phyloP scores from a whole-genome alignment of 2,797 vertebrate genomes.

The Bradypodion ventrale region DNA sequence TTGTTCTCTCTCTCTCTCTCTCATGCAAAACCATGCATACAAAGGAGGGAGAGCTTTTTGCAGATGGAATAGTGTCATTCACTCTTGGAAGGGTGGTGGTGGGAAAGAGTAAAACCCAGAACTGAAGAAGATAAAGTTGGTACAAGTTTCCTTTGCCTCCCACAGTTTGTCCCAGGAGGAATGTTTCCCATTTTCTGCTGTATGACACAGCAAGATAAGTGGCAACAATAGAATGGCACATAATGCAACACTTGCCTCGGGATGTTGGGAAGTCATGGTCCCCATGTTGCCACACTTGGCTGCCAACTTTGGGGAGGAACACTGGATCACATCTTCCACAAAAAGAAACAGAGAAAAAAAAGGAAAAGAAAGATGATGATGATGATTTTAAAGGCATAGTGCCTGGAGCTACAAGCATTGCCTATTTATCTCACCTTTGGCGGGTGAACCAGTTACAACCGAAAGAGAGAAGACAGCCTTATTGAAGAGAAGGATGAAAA shows the following conservation, averaged over 20 bases:
- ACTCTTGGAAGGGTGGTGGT: constrained; percentile 11
- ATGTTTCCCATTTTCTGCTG: constrained; percentile 60
- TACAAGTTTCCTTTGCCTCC: constrained; percentile 51
- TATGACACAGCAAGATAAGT: constrained; percentile 71
- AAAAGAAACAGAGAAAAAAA: constrained; percentile 51
- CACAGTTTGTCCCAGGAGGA: constrained; percentile 56
- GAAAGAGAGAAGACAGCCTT: too few relatives aligned
- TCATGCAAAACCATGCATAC: neutral
- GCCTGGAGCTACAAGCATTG: too few relatives aligned
- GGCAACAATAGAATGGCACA: constrained; percentile 60
- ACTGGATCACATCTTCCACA: constrained; percentile 54
- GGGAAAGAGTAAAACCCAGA: constrained; percentile 40
- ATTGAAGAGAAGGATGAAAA: too few relatives aligned
- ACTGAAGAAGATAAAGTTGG: constrained; percentile 52
- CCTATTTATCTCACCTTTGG: too few relatives aligned
- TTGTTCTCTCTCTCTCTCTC: neutral
- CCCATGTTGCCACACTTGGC: constrained; percentile 59
- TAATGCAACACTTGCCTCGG: constrained; percentile 52
- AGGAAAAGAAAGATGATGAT: too few relatives aligned
- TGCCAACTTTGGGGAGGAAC: constrained; percentile 45
- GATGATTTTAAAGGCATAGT: too few relatives aligned
- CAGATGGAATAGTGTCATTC: constrained; percentile 35
- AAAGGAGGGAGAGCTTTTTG: neutral
- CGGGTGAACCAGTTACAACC: too few relatives aligned
- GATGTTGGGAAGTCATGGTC: constrained; percentile 39